Evolutionary conservation across 2,888 invertebrate species (phyloP).

Genomic region (Ichneumoninae sp.): DNA sequence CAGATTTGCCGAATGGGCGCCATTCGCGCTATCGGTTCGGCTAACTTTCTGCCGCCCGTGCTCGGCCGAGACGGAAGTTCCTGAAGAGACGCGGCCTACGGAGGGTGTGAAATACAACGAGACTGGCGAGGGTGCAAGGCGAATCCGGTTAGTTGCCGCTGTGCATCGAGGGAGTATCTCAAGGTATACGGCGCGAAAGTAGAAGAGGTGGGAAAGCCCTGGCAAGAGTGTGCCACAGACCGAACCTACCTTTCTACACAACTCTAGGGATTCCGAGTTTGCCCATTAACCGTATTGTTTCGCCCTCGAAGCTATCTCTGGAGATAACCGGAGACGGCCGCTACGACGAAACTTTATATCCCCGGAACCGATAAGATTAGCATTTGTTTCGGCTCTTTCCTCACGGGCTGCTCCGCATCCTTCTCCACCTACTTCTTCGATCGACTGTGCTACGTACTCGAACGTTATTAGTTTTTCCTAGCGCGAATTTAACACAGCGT

Average conservation of each 20-base stretch:
- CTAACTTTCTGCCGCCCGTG: neutral
- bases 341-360: slow-evolving; percentile 71
- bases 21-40: neutral
- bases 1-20: neutral
- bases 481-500: too few species aligned
- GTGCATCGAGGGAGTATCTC: slow-evolving; percentile 14
- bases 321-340: slow-evolving; percentile 31
- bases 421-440: slow-evolving; percentile 1
- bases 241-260: slow-evolving; percentile 21
- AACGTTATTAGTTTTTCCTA: too few species aligned
- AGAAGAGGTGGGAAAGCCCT: neutral
- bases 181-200: neutral
- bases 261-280: slow-evolving; percentile 68
- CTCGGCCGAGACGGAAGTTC: slow-evolving; percentile 1
- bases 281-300: slow-evolving; percentile 76
- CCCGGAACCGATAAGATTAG: slow-evolving; percentile 71
- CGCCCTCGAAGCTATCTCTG: slow-evolving; percentile 67
- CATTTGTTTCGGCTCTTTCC: slow-evolving; percentile 63
- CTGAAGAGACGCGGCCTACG: neutral
- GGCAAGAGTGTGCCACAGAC: slow-evolving; percentile 3
- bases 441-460: neutral
- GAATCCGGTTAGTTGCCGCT: slow-evolving; percentile 15
- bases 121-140: slow-evolving; percentile 6
- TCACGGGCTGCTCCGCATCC: neutral
- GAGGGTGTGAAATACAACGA: neutral